phyloP scores from a whole-genome alignment of 2,113 vertebrate genomes.

The Sitta europaea region DNA sequence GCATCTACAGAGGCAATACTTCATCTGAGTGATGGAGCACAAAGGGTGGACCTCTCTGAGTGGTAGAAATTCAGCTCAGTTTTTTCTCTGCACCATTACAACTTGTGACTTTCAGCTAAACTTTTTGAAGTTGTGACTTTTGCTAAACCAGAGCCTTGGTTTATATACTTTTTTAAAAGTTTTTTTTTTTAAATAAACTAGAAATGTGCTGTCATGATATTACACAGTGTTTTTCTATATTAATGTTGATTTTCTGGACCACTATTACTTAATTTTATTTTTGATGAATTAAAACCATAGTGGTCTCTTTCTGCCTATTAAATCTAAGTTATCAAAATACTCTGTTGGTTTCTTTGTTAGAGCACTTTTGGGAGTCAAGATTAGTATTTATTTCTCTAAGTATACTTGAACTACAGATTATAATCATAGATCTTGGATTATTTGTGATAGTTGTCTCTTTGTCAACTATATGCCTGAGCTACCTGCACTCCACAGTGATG shows the following conservation, averaged over 20 bases:
- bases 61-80: neutral
- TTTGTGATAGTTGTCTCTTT: neutral
- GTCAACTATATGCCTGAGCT: neutral
- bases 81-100: neutral
- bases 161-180: neutral
- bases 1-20: neutral
- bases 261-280: neutral
- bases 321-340: neutral
- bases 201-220: neutral
- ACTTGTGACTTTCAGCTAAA: neutral
- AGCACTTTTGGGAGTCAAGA: neutral
- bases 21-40: neutral
- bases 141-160: neutral
- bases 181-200: neutral
- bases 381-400: neutral
- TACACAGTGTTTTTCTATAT: neutral
- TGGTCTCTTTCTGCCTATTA: neutral
- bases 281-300: neutral
- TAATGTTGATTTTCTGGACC: neutral
- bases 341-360: neutral
- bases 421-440: neutral
- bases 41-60: neutral
- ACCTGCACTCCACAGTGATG: neutral
- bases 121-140: neutral
- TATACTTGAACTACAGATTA: neutral